Percentiles rank a stretch among this genome's conserved stretches.
phyloP scores from a whole-genome alignment of 2,797 vertebrate species.

The Malurus splendens region DNA sequence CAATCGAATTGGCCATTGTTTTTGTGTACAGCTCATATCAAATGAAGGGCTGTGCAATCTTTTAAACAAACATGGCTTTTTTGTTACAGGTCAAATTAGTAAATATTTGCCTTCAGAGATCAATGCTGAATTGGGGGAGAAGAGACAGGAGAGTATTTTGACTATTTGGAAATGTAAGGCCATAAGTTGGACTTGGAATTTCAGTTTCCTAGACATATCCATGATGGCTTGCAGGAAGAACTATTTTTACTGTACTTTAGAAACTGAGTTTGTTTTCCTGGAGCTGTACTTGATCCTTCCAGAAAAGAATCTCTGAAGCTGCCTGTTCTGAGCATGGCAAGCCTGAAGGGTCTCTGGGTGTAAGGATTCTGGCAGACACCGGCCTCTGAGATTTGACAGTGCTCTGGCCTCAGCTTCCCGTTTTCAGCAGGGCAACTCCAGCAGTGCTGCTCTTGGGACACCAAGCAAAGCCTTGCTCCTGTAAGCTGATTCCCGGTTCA shows the following conservation, averaged over 20 bases:
- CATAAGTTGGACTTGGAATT: neutral
- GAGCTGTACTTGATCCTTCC: neutral
- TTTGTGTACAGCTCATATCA: neutral
- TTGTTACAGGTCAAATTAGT: rapidly evolving
- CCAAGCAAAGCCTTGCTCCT: neutral
- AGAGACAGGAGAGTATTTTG: neutral
- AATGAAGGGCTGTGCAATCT: neutral
- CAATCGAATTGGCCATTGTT: neutral
- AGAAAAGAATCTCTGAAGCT: neutral
- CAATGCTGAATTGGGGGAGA: neutral
- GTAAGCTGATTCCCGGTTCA: neutral
- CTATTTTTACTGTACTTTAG: neutral
- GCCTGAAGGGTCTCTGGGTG: neutral
- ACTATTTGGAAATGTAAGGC: neutral
- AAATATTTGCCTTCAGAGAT: neutral
- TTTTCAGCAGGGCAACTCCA: neutral
- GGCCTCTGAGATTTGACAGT: neutral
- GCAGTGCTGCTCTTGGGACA: neutral
- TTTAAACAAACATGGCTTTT: neutral
- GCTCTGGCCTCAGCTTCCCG: neutral
- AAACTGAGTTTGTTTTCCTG: neutral
- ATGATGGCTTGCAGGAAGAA: neutral
- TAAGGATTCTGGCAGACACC: neutral
- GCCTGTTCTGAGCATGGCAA: neutral
- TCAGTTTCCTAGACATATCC: neutral